phyloP scores from a whole-genome alignment of 2,113 vertebrate species.

The Clupea harengus region DNA sequence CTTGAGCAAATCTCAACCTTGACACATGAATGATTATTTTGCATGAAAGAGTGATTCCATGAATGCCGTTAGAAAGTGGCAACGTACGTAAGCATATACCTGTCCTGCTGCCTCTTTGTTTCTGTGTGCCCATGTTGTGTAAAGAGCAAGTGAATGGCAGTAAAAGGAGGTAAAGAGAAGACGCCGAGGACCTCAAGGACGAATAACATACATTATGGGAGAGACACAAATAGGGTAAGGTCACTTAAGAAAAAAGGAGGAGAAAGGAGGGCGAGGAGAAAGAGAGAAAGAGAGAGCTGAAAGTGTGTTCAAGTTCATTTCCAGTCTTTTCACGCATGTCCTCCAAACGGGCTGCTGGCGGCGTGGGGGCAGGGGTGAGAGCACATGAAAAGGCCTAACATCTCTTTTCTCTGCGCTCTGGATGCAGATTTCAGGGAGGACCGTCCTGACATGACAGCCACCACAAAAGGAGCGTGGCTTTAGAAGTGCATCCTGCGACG shows the following conservation, averaged over 20 bases:
- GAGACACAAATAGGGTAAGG: constrained; percentile 42
- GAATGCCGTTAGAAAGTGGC: neutral
- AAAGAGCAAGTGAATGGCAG: constrained; percentile 35
- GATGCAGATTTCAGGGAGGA: constrained; percentile 77
- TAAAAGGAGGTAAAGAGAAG: neutral
- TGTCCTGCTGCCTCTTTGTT: neutral
- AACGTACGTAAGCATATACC: neutral
- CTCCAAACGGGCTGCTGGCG: constrained; percentile 76
- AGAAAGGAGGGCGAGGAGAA: constrained; percentile 12
- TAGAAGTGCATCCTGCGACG: constrained; percentile 79
- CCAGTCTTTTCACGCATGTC: constrained; percentile 82
- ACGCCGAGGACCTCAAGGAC: constrained; percentile 22
- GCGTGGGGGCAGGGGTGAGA: constrained; percentile 30
- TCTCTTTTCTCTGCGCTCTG: constrained; percentile 69
- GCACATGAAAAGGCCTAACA: constrained; percentile 82
- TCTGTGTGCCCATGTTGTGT: constrained; percentile 4
- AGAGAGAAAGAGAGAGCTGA: constrained; percentile 45
- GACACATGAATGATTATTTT: neutral
- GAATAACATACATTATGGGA: constrained; percentile 25
- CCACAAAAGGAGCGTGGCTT: constrained; percentile 83
- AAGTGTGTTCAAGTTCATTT: constrained; percentile 81
- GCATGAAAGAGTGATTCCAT: neutral
- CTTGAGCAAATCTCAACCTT: neutral
- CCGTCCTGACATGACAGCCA: constrained; percentile 79
- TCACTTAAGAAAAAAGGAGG: constrained; percentile 25